A percentile compares a stretch with the other conserved stretches of the same genome.
These are phyloP conservation scores for Taphrorychus bicolor DNA, from an alignment of 2,888 invertebrate species.

Conservation along the genomic window DNA sequence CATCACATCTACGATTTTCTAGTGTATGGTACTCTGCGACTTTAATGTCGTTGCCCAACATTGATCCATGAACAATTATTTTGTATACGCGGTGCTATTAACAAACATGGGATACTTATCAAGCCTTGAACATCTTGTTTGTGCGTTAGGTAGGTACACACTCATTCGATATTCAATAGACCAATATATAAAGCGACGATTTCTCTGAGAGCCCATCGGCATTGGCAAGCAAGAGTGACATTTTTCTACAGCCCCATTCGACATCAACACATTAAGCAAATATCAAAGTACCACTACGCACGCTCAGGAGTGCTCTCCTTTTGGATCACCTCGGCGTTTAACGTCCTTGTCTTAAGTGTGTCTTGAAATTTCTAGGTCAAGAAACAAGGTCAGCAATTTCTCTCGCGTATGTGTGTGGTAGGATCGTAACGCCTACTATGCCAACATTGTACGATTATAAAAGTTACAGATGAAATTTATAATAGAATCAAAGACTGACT, in stretches of 20 bases:
- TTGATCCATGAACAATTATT: no score
- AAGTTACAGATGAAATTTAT: slow-evolving; percentile 1
- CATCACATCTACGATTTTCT: no score
- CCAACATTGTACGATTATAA: slow-evolving; percentile 22
- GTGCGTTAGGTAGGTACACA: background rate
- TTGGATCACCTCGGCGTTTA: slow-evolving; percentile 45
- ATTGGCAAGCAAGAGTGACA: slow-evolving; percentile 17
- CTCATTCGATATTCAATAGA: slow-evolving; percentile 24
- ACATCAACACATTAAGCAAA: slow-evolving; percentile 20
- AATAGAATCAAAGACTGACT: no score
- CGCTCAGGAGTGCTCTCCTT: slow-evolving; percentile 50
- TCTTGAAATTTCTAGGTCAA: slow-evolving; percentile 62
- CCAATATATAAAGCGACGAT: slow-evolving; percentile 13
- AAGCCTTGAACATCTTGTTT: background rate
- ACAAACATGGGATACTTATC: background rate
- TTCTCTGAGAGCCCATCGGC: slow-evolving; percentile 28
- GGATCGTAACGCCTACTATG: slow-evolving; percentile 37
- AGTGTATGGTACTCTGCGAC: no score
- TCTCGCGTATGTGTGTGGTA: slow-evolving; percentile 48
- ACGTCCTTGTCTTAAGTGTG: slow-evolving; percentile 58
- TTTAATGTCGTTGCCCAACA: no score
- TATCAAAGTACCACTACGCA: slow-evolving; percentile 41
- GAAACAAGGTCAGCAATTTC: slow-evolving; percentile 63
- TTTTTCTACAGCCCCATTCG: slow-evolving; percentile 15
- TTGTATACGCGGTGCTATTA: no score